Evolutionary conservation across 2,797 vertebrate species (phyloP), one percentile per base, ranked within the genome.

Genomic region (Sciurus carolinensis): DNA sequence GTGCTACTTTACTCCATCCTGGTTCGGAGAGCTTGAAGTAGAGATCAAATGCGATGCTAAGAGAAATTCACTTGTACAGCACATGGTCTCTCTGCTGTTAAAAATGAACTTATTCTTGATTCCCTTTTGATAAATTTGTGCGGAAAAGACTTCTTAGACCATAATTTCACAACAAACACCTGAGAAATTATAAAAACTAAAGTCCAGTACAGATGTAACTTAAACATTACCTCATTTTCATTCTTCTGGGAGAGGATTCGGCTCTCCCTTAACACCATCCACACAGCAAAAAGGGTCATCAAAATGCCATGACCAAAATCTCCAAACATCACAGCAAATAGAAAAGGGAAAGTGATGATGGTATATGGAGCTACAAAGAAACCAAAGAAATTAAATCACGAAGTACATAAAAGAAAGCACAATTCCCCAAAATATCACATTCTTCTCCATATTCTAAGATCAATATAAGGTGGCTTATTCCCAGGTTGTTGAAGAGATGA

Each of bases 261-360:
- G 97, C 99, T 99, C 95, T 99, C 99, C 95, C 99, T 98, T 94
- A 99, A 44, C 85, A 99, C 99, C 98, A 99, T 99, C 99, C 99
- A 99, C 67, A 99, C 98, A 77, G 99, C 99, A 59, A 99, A 99
- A 69, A 99, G 99, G 52, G 99, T 99, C 99, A 99, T 99, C 97
- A 99, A 98, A 93, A 98, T 93, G 59, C 99, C 99, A 2, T 99
- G 99, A 96, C 99, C 99, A 96, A 99, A 98, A 98, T 99, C 99
- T 7, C 99, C 99, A 96, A 99, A 99, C 99, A 99, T 99, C 97
- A 99, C 99, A 59, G 99, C 99, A 92, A 99, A 99, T 14, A 99
- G 99, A 98, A 99, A 99, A 0, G 99, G 99, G 98, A 99, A 99
- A 91, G 99, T 99, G 98, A 99, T 99, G 98, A 99, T 99, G 42